phyloP scores from a whole-genome alignment of 2,113 vertebrate species.

The Gila orcuttii region DNA sequence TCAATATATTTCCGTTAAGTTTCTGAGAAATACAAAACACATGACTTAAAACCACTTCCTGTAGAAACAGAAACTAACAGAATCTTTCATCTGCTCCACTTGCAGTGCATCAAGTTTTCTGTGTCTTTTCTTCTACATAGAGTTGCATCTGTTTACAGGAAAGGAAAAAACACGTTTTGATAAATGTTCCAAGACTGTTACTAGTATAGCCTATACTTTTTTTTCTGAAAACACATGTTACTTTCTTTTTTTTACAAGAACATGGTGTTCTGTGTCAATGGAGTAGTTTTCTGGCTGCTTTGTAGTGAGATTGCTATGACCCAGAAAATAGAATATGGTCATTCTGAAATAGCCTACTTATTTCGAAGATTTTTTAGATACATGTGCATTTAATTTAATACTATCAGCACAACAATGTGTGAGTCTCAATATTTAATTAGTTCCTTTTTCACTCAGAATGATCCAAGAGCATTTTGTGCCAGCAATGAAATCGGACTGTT shows the following conservation, averaged over 20 bases:
- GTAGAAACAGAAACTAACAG: background rate
- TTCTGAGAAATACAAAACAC: too few relatives aligned
- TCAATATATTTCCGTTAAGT: background rate
- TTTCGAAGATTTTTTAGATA: too few relatives aligned
- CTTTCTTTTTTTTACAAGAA: too few relatives aligned
- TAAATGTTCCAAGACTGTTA: too few relatives aligned
- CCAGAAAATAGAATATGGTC: too few relatives aligned
- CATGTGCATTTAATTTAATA: background rate
- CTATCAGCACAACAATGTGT: background rate
- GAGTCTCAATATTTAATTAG: background rate
- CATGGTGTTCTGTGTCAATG: too few relatives aligned
- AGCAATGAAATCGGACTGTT: background rate
- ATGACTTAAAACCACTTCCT: background rate
- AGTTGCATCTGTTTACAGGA: conserved; percentile 88
- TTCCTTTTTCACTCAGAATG: too few relatives aligned
- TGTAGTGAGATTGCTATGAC: too few relatives aligned
- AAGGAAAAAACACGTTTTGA: background rate
- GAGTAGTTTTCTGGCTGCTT: too few relatives aligned
- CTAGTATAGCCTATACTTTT: too few relatives aligned
- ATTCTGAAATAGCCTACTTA: too few relatives aligned
- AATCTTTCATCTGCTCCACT: rapidly evolving
- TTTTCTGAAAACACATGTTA: too few relatives aligned
- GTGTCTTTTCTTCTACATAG: conserved; percentile 93
- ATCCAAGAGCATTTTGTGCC: background rate
- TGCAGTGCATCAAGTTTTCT: conserved; percentile 73